These are phyloP conservation scores for Drosophila pruinosa DNA, from an alignment of 1,140 invertebrate genomes.

Conservation along the genomic window DNA sequence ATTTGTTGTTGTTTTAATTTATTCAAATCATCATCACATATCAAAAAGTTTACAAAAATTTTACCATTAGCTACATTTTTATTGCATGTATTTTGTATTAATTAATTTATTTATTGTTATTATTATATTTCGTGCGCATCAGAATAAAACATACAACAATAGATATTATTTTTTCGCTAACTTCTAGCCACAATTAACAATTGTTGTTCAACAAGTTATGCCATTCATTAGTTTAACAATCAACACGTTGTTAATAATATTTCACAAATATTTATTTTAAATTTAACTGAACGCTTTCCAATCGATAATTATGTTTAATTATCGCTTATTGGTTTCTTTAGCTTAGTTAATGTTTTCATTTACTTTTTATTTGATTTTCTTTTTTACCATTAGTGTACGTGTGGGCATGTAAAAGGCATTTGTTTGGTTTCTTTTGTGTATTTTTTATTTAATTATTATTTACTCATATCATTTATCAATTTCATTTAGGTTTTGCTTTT, in stretches of 20 bases:
- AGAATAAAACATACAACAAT: slow-evolving; percentile 78
- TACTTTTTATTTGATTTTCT: slow-evolving; percentile 19
- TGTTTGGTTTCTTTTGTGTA: slow-evolving; percentile 67
- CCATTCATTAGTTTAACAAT: slow-evolving; percentile 17
- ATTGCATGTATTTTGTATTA: slow-evolving; percentile 22
- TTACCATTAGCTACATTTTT: slow-evolving; percentile 60
- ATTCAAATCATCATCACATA: slow-evolving; percentile 80
- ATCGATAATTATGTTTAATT: slow-evolving; percentile 31
- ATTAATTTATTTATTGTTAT: slow-evolving; percentile 19
- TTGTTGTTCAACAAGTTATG: slow-evolving; percentile 55
- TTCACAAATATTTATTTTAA: background rate
- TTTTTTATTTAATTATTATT: slow-evolving; percentile 31
- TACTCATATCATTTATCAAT: slow-evolving; percentile 18
- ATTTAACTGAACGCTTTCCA: slow-evolving; percentile 4
- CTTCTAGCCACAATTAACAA: slow-evolving; percentile 60
- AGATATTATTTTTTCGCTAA: slow-evolving; percentile 49
- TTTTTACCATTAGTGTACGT: slow-evolving; percentile 61
- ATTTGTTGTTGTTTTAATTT: slow-evolving; percentile 61
- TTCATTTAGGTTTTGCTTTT: slow-evolving; percentile 10
- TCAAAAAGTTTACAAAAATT: slow-evolving; percentile 81
- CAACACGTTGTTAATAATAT: slow-evolving; percentile 19
- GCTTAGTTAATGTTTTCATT: slow-evolving; percentile 12
- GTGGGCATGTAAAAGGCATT: slow-evolving; percentile 81
- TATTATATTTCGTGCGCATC: slow-evolving; percentile 53
- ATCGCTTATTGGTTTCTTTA: slow-evolving; percentile 32